Evolutionary conservation across 2,888 invertebrate genomes (phyloP), one percentile per base, ranked within the genome.

Genomic region (Copidosoma aretas): DNA sequence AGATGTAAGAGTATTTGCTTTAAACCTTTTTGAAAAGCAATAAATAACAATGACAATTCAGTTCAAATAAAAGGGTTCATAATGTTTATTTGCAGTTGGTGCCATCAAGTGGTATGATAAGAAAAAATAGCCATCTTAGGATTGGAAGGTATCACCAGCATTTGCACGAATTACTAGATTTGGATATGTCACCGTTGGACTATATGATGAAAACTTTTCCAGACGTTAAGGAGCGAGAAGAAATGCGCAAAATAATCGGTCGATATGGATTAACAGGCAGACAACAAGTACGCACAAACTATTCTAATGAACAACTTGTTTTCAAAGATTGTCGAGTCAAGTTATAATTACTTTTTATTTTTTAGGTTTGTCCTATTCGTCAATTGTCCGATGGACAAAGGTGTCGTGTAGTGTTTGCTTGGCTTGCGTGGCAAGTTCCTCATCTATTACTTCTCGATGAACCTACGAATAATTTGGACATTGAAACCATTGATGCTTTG

Each of bases 71-170:
- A 19, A 64, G 53, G 49, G 14, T 58, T 49, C 25, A 12, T 17
- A 62, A 68, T 57, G 51, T 32, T 5, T 41, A 52, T 73, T n/a
- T 83, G 22, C 82, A 94, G 91, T 85, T 98, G 81, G 91, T 95
- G 74, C 98, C 99, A 21, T 90, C 93, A 5, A 94, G 94, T 73
- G 99, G 99, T 24, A 93, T 99, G 92, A 97, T 99, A 79, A 91
- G 99, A 74, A 95, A 97, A 85, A 98, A 99, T 86, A 97, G 98
- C 0, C 99, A 99, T 87, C 87, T 98, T 81, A 91, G 97, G 75
- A 96, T 99, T 78, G 98, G 97, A 1, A 91, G 98, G 77, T 99
- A 99, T 86, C 99, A 99, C 85, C 99, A 98, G 87, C 99, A 99
- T 87, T 87, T 99, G 78, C 97, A 97, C 80, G 99, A 99, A 84